A percentile compares a stretch with the other conserved stretches of the same genome.
These are phyloP conservation scores for Teinopalpus imperialis DNA, from an alignment of 2,888 invertebrate genomes.

Conservation along the genomic window DNA sequence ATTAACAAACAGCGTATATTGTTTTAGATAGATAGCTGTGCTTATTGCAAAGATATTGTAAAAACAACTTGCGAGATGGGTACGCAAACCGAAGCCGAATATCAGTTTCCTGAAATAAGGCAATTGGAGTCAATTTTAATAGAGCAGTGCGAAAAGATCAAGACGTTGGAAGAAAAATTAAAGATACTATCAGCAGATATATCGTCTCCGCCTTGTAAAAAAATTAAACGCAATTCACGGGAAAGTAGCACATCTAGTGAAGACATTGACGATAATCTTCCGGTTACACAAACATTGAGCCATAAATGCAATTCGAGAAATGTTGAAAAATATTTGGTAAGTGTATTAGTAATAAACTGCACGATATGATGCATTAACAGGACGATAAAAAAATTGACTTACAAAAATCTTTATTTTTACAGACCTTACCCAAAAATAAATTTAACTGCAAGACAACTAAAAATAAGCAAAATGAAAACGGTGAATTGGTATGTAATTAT, in stretches of 20 bases:
- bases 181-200: not conserved
- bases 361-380: no score
- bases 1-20: not conserved
- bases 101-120: not conserved
- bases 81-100: not conserved
- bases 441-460: no score
- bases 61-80: constrained; percentile 1
- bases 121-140: constrained; percentile 5
- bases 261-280: not conserved
- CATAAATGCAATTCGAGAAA: constrained; percentile 4
- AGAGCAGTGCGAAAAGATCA: not conserved
- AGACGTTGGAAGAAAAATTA: constrained; percentile 5
- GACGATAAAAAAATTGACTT: no score
- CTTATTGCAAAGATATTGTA: no score
- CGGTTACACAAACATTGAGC: not conserved
- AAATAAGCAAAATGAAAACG: not conserved
- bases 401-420: no score
- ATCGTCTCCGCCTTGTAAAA: not conserved
- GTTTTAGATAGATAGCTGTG: constrained; percentile 3
- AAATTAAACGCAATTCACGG: not conserved
- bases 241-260: not conserved
- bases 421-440: not conserved
- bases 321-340: constrained; percentile 3
- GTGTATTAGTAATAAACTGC: not conserved
- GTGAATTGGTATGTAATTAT: not conserved